Base-by-base conservation (phyloP, 2,797 vertebrate genomes). In the Fistularia commersonii region DNA sequence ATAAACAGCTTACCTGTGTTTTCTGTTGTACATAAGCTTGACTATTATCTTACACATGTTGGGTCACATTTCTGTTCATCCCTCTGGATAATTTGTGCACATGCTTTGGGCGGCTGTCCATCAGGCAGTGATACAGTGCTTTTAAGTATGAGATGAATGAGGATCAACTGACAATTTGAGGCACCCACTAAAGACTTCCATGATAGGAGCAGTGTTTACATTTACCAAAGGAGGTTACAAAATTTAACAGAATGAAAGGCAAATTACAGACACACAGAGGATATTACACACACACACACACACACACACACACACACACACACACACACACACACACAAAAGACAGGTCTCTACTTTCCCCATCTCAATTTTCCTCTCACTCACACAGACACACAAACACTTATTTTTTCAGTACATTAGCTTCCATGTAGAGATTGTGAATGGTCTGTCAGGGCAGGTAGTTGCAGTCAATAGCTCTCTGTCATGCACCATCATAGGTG, bases 391-490 rank as follows among this genome's bases (percentile, higher is more conserved):
- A 67, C 54, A 56, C 54, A 65, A 45, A 68, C 46, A 46, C 61
- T 68, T 52, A 60, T 42, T 76, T 58, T 76, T 80, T 51, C 54
- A 79, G 69, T 72, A 70, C 72, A 79, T 77, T 80, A 72, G 61
- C 54, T 73, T 72, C 72, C 71, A 74, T 64, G 32, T 49, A 58
- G 67, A 66, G 76, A 68, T 65, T 72, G 72, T 80, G 80, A 83
- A 79, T 74, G 68, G 57, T 72, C 72, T 72, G 74, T 77, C 80
- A 77, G 57, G 41, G 63, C 65, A 61, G 45, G 68, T 51, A 55
- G 50, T 66, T 12, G 57, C 59, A 74, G 61, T 76, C 72, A 67
- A 75, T 77, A 72, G 58, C 62, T 75, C 64, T 71, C 54, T 71
- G 74, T 61, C 80, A 68, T 49, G 34, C 46, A 57, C 44, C 52